Conservation (phyloP, 2,113 vertebrate genomes). For the Elephas maximus region DNA sequence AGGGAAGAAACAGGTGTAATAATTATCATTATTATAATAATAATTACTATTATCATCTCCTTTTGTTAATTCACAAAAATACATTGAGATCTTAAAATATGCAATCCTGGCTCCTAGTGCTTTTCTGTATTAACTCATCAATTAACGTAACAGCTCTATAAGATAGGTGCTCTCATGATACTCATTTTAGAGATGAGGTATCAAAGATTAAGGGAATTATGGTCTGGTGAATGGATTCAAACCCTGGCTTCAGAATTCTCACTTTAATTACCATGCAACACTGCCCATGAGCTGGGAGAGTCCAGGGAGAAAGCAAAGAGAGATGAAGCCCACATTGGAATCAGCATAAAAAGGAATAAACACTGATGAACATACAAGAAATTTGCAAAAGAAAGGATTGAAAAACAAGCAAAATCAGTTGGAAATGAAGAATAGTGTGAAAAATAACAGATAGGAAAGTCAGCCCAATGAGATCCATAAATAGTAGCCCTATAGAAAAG, state of each 20-base stretch:
- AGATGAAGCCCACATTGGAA: neutral
- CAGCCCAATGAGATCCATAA: neutral
- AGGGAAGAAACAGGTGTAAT: neutral
- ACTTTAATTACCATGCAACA: neutral
- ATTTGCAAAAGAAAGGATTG: neutral
- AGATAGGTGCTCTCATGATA: neutral
- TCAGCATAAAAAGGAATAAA: neutral
- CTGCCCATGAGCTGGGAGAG: neutral
- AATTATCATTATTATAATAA: neutral
- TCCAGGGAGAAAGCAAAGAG: neutral
- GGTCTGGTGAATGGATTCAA: neutral
- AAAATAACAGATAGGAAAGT: neutral
- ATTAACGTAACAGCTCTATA: neutral
- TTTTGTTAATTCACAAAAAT: conserved; percentile 25
- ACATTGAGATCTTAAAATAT: neutral
- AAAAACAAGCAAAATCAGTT: neutral
- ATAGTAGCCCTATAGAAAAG: neutral
- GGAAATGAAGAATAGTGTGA: neutral
- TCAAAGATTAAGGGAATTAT: neutral
- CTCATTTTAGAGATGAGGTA: neutral
- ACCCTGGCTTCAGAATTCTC: neutral
- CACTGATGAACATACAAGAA: neutral
- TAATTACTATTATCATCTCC: no score
- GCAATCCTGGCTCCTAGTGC: neutral
- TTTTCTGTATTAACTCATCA: neutral